Conservation (phyloP, 1,140 invertebrate genomes). For the Drosophila guanche region DNA sequence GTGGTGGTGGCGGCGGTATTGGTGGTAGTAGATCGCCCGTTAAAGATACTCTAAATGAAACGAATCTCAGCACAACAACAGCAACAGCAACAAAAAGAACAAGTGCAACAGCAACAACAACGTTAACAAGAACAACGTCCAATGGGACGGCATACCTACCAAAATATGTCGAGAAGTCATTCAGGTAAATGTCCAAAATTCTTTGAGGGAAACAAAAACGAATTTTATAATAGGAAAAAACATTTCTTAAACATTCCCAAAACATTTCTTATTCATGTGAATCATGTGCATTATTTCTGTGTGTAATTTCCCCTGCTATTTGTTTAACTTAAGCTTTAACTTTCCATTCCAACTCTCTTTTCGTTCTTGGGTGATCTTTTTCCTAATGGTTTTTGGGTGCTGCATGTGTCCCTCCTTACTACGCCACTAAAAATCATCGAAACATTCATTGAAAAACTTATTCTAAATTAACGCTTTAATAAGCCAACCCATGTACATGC, state of each 20-base stretch:
- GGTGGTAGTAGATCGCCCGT: slow-evolving; percentile 11
- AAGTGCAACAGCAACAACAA: slow-evolving; percentile 18
- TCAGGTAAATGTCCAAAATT: slow-evolving; percentile 79
- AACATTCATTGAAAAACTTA: slow-evolving; percentile 15
- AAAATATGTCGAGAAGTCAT: slow-evolving; percentile 84
- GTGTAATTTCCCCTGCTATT: not conserved
- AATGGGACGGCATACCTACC: slow-evolving; percentile 77
- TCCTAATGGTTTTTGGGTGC: not conserved
- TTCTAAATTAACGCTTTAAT: slow-evolving; percentile 44
- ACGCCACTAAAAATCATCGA: slow-evolving; percentile 6
- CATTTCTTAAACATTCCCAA: no score
- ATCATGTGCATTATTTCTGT: not conserved
- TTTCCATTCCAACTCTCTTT: not conserved
- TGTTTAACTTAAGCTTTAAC: not conserved
- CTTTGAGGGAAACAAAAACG: not conserved
- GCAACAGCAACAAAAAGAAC: slow-evolving; percentile 25
- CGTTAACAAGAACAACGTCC: slow-evolving; percentile 42
- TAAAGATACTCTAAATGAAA: slow-evolving; percentile 26
- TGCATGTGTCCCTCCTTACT: slow-evolving; percentile 4
- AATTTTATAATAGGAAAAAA: slow-evolving; percentile 1
- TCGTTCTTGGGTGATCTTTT: not conserved
- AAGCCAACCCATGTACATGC: slow-evolving; percentile 23
- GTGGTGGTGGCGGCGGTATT: no score
- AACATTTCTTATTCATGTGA: not conserved
- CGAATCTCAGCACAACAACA: slow-evolving; percentile 13